Evolutionary conservation across 2,113 vertebrate species (phyloP), one percentile per base, ranked within the genome.

Genomic region (Ochotona princeps): DNA sequence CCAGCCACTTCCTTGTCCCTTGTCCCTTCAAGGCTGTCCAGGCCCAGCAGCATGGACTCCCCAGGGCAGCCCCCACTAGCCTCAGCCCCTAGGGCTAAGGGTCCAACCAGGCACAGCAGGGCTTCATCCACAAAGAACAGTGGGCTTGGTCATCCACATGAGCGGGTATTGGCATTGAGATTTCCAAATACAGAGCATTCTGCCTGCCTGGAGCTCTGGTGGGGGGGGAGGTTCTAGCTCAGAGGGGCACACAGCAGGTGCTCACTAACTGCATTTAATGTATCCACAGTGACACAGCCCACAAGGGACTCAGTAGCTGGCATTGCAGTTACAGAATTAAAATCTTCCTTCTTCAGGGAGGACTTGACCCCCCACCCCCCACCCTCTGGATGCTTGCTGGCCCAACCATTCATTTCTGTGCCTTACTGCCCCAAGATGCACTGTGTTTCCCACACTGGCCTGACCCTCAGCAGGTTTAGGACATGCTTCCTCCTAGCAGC

Each of bases 201-300:
- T 92, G 66, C 67, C 80, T 30, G 23, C 51, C 70, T 70, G 65
- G 70, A 92, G 28, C 49, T 14, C 38, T 83, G 60, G 79, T 89
- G 79, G 75, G 61, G 23, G n/a, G n/a, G n/a, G n/a, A n/a, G n/a
- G 65, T 67, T 86, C 69, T 83, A 73, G 44, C 54, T 70, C 80
- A 75, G 63, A 73, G 90, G 15, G 32, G 84, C 84, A 92, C 61
- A 49, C 87, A 84, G 90, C 82, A 89, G 89, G 94, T 92, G 89
- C 83, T 92, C 89, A 72, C 86, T 80, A 80, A 69, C 66, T 84
- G 73, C 80, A 60, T 89, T 69, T 76, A 84, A 81, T 79, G 57
- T 12, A 30, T 70, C 69, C 57, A 17, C 12, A 17, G 54, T 30
- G 32, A 95, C 35, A 3, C 32, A 54, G 61, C 63, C 81, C 81